Conservation (phyloP, 2,888 invertebrate species). For the Brenthis daphne region DNA sequence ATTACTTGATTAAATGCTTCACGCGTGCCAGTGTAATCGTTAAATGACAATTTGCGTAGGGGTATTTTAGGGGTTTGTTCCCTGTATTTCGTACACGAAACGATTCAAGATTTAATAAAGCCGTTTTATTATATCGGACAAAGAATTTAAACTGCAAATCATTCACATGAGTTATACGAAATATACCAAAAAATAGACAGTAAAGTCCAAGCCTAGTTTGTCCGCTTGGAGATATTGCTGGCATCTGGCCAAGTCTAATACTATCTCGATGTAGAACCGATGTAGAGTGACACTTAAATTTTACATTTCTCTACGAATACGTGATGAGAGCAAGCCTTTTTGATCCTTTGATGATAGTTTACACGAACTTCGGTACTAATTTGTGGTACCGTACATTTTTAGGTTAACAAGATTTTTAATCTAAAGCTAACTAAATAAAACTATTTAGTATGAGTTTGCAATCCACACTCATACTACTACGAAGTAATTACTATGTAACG, state of each 20-base stretch:
- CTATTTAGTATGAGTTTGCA: too few species aligned
- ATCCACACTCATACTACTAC: too few species aligned
- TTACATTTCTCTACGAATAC: conserved; percentile 50
- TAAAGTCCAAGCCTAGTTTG: conserved; percentile 69
- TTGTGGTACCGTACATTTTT: conserved; percentile 11
- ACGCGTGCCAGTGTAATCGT: too few species aligned
- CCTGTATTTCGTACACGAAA: too few species aligned
- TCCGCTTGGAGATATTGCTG: conserved; percentile 51
- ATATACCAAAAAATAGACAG: conserved; percentile 53
- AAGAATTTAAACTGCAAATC: conserved; percentile 25
- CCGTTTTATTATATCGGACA: conserved; percentile 1
- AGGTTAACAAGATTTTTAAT: not conserved
- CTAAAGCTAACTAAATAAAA: too few species aligned
- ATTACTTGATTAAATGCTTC: too few species aligned
- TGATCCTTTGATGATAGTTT: conserved; percentile 25
- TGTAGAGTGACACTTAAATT: conserved; percentile 66
- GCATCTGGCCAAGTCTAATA: conserved; percentile 33
- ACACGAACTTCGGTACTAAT: conserved; percentile 23
- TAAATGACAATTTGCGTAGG: too few species aligned
- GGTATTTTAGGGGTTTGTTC: too few species aligned
- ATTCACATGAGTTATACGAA: conserved; percentile 24
- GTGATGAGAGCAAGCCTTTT: conserved; percentile 27
- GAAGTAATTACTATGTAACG: too few species aligned
- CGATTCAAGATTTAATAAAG: too few species aligned
- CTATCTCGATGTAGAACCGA: conserved; percentile 43